Evolutionary conservation across 2,797 vertebrate species (phyloP).

Genomic region (Anomalospiza imberbis): DNA sequence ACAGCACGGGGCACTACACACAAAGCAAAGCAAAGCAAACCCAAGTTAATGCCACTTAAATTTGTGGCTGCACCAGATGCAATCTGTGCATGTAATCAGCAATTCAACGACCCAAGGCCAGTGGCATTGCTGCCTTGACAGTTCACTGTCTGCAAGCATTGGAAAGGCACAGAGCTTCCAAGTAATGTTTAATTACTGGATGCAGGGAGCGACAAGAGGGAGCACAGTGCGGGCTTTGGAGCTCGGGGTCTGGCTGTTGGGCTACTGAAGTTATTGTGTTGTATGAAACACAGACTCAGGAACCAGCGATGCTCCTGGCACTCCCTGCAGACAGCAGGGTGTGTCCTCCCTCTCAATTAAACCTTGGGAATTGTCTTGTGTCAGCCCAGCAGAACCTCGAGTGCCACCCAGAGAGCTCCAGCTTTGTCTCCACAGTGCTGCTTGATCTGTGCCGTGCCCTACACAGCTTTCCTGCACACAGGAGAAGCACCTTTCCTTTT

Average conservation of each 20-base stretch:
- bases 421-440: not conserved
- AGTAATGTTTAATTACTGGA: not conserved
- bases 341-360: not conserved
- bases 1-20: fast-evolving
- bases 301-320: not conserved
- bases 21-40: not conserved
- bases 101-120: not conserved
- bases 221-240: not conserved
- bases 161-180: not conserved
- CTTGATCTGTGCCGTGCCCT: not conserved
- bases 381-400: not conserved
- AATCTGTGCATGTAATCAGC: not conserved
- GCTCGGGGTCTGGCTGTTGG: not conserved
- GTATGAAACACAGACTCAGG: not conserved
- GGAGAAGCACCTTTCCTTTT: not conserved
- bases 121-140: not conserved
- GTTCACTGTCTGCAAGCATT: not conserved
- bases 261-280: not conserved
- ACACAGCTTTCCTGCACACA: not conserved
- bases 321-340: not conserved
- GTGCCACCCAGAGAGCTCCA: not conserved
- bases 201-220: not conserved
- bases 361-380: not conserved
- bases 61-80: not conserved
- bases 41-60: not conserved